Base-by-base conservation (phyloP, 2,888 invertebrate species). In the Agrypnus murinus region DNA sequence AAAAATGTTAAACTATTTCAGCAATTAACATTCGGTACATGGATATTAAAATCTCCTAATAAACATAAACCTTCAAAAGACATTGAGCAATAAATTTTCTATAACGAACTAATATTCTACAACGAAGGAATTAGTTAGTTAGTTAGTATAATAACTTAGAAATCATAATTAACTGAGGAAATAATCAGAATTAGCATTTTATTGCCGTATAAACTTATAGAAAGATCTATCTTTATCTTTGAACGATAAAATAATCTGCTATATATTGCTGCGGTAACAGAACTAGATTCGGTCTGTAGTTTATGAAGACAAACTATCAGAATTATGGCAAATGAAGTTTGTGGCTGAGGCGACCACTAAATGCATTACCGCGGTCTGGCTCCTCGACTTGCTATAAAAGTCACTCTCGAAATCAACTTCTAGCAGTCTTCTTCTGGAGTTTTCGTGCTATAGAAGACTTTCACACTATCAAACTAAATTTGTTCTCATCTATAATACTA, bases 361-460 rank as follows among this genome's bases (percentile, higher is more conserved):
- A 69, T 73, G 65, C 73, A 73, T 73, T 73, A 73, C 55, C 57
- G 73, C 66, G 73, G 73, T 73, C 73, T 73, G 71, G 69, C 65
- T 71, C 53, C 57, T 71, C 57, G 63, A 50, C 71, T 60, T 60
- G 73, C 70, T 73, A 73, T 73, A 73, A 73, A 73, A 73, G 73
- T 73, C 71, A 63, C 70, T 66, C 55, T 63, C 59, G 46, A 53
- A 65, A 60, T 65, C 65, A 46, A 68, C 60, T 68, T 55, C 36
- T 32, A 68, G 65, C 46, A 72, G 71, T 72, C 71, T 72, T 72
- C 46, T 53, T 25, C 46, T 53, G 36, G 9, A 55, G 68, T 38
- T 58, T 68, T 64, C 68, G 64, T 72, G 19, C 57, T 53, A 45
- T 40, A 46, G 43, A 69, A 69, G 64, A 25, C 25, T 38, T 4